Percentiles rank a stretch among this genome's conserved stretches.
Evolutionary conservation across 2,888 invertebrate species (phyloP).

Genomic region (Drosophila prostipennis): DNA sequence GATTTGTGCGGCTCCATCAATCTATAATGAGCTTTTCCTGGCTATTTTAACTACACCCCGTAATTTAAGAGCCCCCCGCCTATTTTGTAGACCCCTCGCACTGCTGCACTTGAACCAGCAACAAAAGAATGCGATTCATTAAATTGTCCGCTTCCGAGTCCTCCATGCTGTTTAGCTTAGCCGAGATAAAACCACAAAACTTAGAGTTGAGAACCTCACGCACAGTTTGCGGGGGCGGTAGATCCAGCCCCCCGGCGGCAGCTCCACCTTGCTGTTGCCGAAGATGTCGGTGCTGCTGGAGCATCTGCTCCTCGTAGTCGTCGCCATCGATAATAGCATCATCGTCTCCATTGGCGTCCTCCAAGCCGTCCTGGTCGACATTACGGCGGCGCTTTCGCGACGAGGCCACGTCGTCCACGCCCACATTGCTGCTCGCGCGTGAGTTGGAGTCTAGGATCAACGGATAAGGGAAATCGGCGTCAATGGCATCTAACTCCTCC

Average conservation of each 20-base stretch:
- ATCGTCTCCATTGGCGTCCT: slow-evolving; percentile 48
- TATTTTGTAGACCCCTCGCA: slow-evolving; percentile 61
- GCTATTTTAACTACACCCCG: slow-evolving; percentile 32
- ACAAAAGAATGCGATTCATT: slow-evolving; percentile 82
- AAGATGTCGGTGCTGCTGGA: slow-evolving; percentile 81
- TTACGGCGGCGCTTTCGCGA: slow-evolving; percentile 70
- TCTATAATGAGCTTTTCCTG: slow-evolving; percentile 53
- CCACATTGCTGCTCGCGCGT: slow-evolving; percentile 52
- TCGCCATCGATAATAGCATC: slow-evolving; percentile 55
- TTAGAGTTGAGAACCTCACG: slow-evolving; percentile 82
- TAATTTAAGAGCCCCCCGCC: neutral
- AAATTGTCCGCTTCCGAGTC: slow-evolving; percentile 83
- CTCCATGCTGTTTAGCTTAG: slow-evolving; percentile 83
- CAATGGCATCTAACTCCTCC: slow-evolving; percentile 82
- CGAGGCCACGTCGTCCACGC: slow-evolving; percentile 31
- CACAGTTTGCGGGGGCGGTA: slow-evolving; percentile 81
- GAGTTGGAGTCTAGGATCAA: slow-evolving; percentile 81
- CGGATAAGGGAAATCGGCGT: slow-evolving; percentile 83
- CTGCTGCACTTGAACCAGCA: slow-evolving; percentile 81
- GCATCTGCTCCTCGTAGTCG: slow-evolving; percentile 81
- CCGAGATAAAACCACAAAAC: slow-evolving; percentile 83
- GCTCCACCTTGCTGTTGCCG: slow-evolving; percentile 76
- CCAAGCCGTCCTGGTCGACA: slow-evolving; percentile 51
- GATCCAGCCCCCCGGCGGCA: slow-evolving; percentile 60
- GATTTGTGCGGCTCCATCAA: slow-evolving; percentile 64